Conservation (phyloP, 2,113 vertebrate genomes). For the Paradoxurus hermaphroditus region DNA sequence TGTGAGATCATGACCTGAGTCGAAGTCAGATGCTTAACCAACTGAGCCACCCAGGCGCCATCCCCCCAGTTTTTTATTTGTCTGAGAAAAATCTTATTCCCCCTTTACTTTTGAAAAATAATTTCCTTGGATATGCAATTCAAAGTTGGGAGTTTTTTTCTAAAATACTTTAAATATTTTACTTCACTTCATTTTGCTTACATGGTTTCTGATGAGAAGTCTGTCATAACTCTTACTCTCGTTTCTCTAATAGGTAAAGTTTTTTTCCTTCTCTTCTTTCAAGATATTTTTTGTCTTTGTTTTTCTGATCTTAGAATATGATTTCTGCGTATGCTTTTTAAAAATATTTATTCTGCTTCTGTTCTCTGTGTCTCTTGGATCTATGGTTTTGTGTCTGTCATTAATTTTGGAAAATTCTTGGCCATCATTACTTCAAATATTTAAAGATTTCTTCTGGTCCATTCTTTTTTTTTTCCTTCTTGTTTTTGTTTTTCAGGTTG, state of each 20-base stretch:
- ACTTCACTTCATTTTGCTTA: background rate
- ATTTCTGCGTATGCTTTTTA: background rate
- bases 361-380: background rate
- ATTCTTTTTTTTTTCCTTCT: background rate
- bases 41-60: too few species aligned
- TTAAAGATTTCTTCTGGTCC: background rate
- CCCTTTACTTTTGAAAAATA: background rate
- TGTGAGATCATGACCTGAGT: too few species aligned
- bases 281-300: background rate
- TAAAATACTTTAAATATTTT: background rate
- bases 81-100: background rate
- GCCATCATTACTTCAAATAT: background rate
- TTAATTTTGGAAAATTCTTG: background rate
- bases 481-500: background rate
- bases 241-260: background rate
- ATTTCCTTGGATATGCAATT: background rate
- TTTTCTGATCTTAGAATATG: background rate
- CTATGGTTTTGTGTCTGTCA: background rate
- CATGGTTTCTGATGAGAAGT: background rate
- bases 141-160: background rate
- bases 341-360: background rate
- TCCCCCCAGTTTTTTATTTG: background rate
- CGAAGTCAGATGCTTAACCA: too few species aligned
- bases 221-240: background rate
- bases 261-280: background rate